These are phyloP conservation scores for Anthophora plumipes DNA, from an alignment of 2,888 invertebrate species.

Conservation along the genomic window DNA sequence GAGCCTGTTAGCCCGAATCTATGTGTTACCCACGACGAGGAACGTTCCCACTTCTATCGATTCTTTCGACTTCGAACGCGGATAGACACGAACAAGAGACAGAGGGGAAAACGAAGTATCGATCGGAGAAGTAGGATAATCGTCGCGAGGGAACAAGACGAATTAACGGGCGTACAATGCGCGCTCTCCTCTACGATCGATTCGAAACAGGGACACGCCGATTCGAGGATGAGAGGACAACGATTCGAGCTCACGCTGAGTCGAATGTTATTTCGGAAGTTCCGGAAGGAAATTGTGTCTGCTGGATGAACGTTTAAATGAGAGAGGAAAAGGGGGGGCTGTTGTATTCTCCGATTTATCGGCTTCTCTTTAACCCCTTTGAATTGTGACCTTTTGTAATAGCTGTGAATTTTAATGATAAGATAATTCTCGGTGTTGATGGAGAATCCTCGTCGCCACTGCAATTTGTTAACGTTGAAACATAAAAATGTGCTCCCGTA, in stretches of 20 bases:
- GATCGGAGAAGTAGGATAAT: background rate
- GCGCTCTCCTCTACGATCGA: background rate
- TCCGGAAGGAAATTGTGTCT: background rate
- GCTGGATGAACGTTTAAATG: background rate
- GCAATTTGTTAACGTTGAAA: no score
- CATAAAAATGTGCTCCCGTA: no score
- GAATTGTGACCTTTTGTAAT: no score
- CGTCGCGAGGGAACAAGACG: background rate
- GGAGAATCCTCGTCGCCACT: no score
- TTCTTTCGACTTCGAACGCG: background rate
- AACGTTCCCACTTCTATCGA: background rate
- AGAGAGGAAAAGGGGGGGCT: background rate
- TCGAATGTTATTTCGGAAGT: conserved; percentile 5
- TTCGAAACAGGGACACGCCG: background rate
- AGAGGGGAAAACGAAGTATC: background rate
- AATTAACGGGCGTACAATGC: background rate
- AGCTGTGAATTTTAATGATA: no score
- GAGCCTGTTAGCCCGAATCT: conserved; percentile 56
- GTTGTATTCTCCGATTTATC: background rate
- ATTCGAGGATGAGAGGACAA: no score
- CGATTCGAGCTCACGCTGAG: background rate
- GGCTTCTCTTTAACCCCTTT: no score
- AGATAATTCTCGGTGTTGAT: no score
- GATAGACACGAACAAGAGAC: background rate
- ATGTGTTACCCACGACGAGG: conserved; percentile 14